phyloP scores from a whole-genome alignment of 2,888 invertebrate species.

The Theodoxus fluviatilis region DNA sequence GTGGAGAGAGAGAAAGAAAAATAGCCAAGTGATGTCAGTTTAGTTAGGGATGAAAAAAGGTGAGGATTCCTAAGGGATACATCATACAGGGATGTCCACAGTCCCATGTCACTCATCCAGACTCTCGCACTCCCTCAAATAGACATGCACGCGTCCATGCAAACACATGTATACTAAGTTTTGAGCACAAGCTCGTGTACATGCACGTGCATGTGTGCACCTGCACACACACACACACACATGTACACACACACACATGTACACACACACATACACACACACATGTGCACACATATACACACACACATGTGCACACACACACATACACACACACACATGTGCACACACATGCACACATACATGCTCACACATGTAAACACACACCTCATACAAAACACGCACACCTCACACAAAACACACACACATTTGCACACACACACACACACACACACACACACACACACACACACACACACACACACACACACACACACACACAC shows the following conservation, averaged over 20 bases:
- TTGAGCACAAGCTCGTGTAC: too few species aligned
- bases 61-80: too few species aligned
- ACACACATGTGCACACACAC: conserved; percentile 9
- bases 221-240: background rate
- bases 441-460: background rate
- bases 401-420: background rate
- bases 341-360: background rate
- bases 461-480: background rate
- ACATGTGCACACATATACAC: background rate
- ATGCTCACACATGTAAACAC: background rate
- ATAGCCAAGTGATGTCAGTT: too few species aligned
- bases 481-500: background rate
- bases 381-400: background rate
- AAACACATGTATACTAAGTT: too few species aligned
- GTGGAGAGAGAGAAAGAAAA: too few species aligned
- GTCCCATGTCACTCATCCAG: too few species aligned
- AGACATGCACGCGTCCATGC: too few species aligned
- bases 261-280: background rate
- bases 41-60: too few species aligned
- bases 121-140: too few species aligned
- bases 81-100: too few species aligned
- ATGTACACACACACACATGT: background rate
- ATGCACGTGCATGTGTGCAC: background rate
- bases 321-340: conserved; percentile 1
- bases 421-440: background rate